Base-by-base conservation (phyloP, 2,113 vertebrate species). In the Trichomycterus rosablanca region DNA sequence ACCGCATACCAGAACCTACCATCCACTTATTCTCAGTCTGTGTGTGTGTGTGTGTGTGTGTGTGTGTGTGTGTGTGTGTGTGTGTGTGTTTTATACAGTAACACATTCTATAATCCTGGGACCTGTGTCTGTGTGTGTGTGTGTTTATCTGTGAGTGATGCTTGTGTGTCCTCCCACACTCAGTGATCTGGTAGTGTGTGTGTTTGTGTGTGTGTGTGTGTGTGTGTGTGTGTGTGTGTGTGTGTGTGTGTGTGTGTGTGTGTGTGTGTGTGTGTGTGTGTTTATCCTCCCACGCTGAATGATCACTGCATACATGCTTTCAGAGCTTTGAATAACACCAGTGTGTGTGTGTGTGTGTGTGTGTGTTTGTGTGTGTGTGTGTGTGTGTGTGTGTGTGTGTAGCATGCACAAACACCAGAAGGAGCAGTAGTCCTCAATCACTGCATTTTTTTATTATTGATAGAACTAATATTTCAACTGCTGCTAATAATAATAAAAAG, bases 41-140 rank as follows among this genome's bases (percentile, higher is more conserved):
- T 39, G 35, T 39, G 35, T 39, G 1, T 39, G 35, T 39, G 35
- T 39, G 35, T 39, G 35, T 39, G 35, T 39, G 35, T 39, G 26
- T 30, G 26, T 30, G 26, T 30, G 26, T 30, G 26, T 30, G 26
- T 30, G 26, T 30, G 26, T 30, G 26, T 30, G 26, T 30, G 26
- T 30, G 26, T 30, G 26, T 30, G 26, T 30, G 26, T 30, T 3
- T 30, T 30, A 4, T 30, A 7, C 3, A 30, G 26, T 30, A 7
- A 30, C 3, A 7, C 3, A 30, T 30, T 30, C 26, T 30, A 3
- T 4, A 7, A 30, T 3, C 26, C 26, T 30, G 3, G 3, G 26
- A 30, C 3, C 35, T 44, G 42, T 44, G 16, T 44, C 15, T 44
- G 42, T 45, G 43, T 22, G 43, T 49, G 20, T 49, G 46, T 49